Evolutionary conservation across 2,888 invertebrate species (phyloP).

Genomic region (Drosophila cracens): DNA sequence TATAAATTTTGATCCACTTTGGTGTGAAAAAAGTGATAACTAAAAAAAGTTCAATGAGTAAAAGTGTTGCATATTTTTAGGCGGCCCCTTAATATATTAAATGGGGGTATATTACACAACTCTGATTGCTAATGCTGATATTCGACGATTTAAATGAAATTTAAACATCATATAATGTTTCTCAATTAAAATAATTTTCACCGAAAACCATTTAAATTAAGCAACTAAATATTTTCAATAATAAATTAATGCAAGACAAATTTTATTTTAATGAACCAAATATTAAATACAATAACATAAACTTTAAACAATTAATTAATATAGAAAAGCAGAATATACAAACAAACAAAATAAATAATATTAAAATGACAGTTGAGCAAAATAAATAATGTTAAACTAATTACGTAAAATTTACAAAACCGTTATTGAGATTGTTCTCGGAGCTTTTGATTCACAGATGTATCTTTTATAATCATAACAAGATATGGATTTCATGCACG

Average conservation of each 20-base stretch:
- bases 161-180: not conserved
- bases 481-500: slow-evolving; percentile 23
- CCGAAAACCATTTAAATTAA: not conserved
- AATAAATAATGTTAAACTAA: not conserved
- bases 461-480: not conserved
- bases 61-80: slow-evolving; percentile 13
- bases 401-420: not conserved
- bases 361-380: not conserved
- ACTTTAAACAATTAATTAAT: not conserved
- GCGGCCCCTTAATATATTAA: not conserved
- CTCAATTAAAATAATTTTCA: not conserved
- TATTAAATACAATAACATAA: not conserved
- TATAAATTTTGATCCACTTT: not conserved
- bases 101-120: not conserved
- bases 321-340: not conserved
- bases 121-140: not conserved
- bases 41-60: not conserved
- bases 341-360: not conserved
- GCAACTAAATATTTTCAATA: not conserved
- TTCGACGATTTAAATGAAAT: not conserved
- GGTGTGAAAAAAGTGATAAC: not conserved
- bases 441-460: slow-evolving; percentile 23
- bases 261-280: not conserved
- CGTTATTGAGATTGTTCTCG: slow-evolving; percentile 21
- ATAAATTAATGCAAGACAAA: not conserved